Conservation (phyloP, 2,797 vertebrate genomes). For the Rhinichthys osculus region DNA sequence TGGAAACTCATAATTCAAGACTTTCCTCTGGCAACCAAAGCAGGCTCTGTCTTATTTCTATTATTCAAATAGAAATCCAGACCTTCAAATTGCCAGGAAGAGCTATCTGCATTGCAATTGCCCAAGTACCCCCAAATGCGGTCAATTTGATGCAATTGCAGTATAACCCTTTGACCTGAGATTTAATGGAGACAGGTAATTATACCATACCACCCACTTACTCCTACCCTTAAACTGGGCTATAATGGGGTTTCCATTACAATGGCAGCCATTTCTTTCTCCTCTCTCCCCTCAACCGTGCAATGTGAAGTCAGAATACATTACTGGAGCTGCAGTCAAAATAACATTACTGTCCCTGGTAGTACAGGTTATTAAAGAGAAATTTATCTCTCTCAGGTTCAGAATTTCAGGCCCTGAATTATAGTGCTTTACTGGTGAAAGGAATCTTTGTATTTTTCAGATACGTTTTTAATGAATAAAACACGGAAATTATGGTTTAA, state of each 20-base stretch:
- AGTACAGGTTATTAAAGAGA: slow-evolving; percentile 55
- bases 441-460: slow-evolving; percentile 1
- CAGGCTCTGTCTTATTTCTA: slow-evolving; percentile 21
- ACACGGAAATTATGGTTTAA: background rate
- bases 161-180: slow-evolving; percentile 49
- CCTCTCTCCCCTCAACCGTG: slow-evolving; percentile 53
- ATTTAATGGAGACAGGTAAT: slow-evolving; percentile 62
- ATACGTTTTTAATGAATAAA: background rate
- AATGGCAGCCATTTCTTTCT: slow-evolving; percentile 56
- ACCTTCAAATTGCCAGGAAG: slow-evolving; percentile 52
- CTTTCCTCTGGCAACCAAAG: slow-evolving; percentile 17
- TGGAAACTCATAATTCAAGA: background rate
- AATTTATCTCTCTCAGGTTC: slow-evolving; percentile 38
- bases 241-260: slow-evolving; percentile 65
- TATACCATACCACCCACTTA: slow-evolving; percentile 61
- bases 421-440: slow-evolving; percentile 22
- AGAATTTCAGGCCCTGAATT: slow-evolving; percentile 13
- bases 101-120: slow-evolving; percentile 61
- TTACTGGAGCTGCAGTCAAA: slow-evolving; percentile 55
- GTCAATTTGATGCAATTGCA: slow-evolving; percentile 65
- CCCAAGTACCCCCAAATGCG: slow-evolving; percentile 57
- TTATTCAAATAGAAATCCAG: slow-evolving; percentile 50
- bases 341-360: slow-evolving; percentile 57
- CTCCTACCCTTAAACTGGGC: slow-evolving; percentile 57
- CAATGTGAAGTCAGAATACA: slow-evolving; percentile 60